Conservation (phyloP, 2,797 vertebrate species). For the Phataginus tricuspis region DNA sequence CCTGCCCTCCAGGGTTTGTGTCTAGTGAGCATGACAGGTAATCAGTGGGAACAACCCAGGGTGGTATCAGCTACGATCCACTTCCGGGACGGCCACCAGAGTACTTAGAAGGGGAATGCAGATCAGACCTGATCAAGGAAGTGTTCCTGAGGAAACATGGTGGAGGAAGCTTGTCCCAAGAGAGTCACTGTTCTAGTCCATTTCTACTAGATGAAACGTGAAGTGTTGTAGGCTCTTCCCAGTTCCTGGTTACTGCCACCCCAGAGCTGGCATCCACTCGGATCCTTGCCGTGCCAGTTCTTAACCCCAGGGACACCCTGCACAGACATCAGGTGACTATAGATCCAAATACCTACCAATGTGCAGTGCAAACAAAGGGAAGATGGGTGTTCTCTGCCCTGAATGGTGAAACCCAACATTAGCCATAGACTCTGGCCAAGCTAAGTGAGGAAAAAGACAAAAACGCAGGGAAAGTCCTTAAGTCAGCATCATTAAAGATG, state of each 20-base stretch:
- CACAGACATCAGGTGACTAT: too few relatives aligned
- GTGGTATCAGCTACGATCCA: not conserved
- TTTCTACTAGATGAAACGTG: not conserved
- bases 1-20: not conserved
- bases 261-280: not conserved
- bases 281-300: not conserved
- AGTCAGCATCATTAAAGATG: not conserved
- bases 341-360: rapidly evolving
- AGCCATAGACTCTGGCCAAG: not conserved
- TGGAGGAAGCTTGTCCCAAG: not conserved
- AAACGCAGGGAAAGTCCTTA: not conserved
- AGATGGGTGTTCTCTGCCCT: not conserved
- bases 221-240: not conserved
- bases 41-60: not conserved
- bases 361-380: not conserved
- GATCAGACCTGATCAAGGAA: not conserved
- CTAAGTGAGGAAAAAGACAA: not conserved
- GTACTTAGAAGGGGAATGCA: not conserved
- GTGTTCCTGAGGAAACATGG: not conserved
- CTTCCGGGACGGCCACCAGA: not conserved
- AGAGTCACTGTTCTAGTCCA: not conserved
- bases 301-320: not conserved
- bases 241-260: not conserved
- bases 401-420: not conserved
- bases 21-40: not conserved